Base-by-base conservation (phyloP, 2,888 invertebrate species). In the Callyntrura sp. region DNA sequence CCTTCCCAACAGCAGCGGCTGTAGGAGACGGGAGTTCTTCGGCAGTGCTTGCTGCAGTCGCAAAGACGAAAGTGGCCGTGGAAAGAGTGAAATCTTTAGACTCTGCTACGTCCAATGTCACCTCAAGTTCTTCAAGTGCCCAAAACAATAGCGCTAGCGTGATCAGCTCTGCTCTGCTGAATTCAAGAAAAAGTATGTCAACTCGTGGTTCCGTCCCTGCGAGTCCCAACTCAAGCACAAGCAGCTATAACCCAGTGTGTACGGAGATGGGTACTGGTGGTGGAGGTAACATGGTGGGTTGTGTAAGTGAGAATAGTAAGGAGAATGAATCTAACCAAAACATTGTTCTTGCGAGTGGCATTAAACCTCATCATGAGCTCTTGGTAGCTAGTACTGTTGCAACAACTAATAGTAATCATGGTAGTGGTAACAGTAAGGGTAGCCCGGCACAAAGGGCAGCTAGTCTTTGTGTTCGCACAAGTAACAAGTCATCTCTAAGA, bases 1-100 rank as follows among this genome's bases (percentile, higher is more conserved):
- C 89, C 11, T 87, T 90, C 88, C 90, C 90, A 3, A 88, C 90
- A 9, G 60, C 87, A 14, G 73, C 87, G 5, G 90, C 85, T 60
- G 62, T 85, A 51, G 85, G 88, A 57, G 90, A 88, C 45, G 85
- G 85, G 20, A 88, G 82, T 60, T 86, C 87, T n/a, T 90, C 90
- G 25, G 87, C 90, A 55, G 84, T 88, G 57, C 48, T 88, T 0
- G 68, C 82, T 45, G 88, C 81, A 14, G 87, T 85, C 0, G 81
- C 79, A 57, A 90, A 92, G 62, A 88, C 90, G 3, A 93, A 93
- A 57, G 81, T 92, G 76, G 92, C 89, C 48, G 85, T 93, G 73
- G 93, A 93, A 55, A 91, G 93, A 90, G 93, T 91, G 60, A 91
- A 91, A 82, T 91, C 91, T 0, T 82, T 92, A 45, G 92, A 92